A percentile compares a stretch with the other conserved stretches of the same genome.
phyloP scores from a whole-genome alignment of 2,888 invertebrate species.

The Drosophila eohydei region DNA sequence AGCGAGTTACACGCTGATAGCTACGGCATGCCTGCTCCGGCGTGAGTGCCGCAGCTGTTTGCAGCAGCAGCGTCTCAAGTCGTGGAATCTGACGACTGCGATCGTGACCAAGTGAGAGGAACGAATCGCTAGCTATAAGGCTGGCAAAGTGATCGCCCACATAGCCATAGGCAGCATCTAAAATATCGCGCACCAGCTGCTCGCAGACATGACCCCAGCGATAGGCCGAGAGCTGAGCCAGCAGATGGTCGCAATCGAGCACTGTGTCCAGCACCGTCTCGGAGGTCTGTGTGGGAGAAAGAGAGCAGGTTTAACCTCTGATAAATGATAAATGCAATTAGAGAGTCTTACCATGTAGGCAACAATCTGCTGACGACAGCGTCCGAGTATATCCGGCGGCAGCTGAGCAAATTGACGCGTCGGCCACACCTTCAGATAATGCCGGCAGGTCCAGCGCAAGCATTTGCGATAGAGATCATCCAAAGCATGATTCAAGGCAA shows the following conservation, averaged over 20 bases:
- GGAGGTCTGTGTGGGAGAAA: slow-evolving; percentile 86
- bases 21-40: slow-evolving; percentile 93
- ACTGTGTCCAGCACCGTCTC: slow-evolving; percentile 94
- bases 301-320: slow-evolving; percentile 29
- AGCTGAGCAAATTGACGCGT: slow-evolving; percentile 94
- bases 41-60: slow-evolving; percentile 91
- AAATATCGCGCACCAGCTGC: slow-evolving; percentile 91
- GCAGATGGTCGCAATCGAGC: slow-evolving; percentile 92
- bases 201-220: slow-evolving; percentile 92
- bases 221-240: slow-evolving; percentile 91
- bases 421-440: slow-evolving; percentile 96
- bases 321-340: neutral
- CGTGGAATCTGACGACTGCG: slow-evolving; percentile 90
- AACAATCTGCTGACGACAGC: slow-evolving; percentile 93
- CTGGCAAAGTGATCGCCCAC: slow-evolving; percentile 91
- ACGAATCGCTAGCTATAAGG: slow-evolving; percentile 89
- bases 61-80: slow-evolving; percentile 91
- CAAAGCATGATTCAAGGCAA: slow-evolving; percentile 93
- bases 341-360: slow-evolving; percentile 88
- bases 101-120: slow-evolving; percentile 89
- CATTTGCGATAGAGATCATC: slow-evolving; percentile 95
- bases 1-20: slow-evolving; percentile 86
- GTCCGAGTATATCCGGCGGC: slow-evolving; percentile 92
- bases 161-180: slow-evolving; percentile 92
- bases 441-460: slow-evolving; percentile 93